phyloP scores from a whole-genome alignment of 2,113 vertebrate species.

The Carollia perspicillata region DNA sequence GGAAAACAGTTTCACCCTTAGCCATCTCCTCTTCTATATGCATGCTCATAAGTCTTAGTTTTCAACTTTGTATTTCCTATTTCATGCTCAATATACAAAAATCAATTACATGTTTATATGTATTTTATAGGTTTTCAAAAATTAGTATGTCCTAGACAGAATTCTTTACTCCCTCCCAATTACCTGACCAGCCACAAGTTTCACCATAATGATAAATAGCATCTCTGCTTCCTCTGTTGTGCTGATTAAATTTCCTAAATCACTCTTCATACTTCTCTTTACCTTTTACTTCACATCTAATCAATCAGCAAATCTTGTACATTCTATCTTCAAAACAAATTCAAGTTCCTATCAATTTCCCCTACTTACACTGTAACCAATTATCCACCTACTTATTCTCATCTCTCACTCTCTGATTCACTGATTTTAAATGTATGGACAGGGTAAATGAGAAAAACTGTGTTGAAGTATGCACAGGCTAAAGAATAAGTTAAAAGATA shows the following conservation, averaged over 20 bases:
- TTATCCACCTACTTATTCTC: neutral
- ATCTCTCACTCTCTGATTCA: neutral
- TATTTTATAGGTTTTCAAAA: neutral
- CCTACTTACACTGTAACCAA: neutral
- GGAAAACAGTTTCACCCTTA: neutral
- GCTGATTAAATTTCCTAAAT: neutral
- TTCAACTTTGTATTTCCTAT: neutral
- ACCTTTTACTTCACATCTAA: neutral
- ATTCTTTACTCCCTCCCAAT: neutral
- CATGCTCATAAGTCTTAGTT: neutral
- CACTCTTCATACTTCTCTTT: neutral
- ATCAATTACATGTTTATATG: neutral
- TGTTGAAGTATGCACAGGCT: neutral
- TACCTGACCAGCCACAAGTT: neutral
- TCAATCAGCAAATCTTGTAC: neutral
- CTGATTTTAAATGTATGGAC: neutral
- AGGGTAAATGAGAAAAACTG: neutral
- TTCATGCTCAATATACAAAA: neutral
- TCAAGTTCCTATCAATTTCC: neutral
- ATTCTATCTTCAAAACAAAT: neutral
- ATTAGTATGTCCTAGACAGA: neutral
- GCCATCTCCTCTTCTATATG: neutral
- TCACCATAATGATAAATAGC: neutral
- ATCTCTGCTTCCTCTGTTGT: neutral
- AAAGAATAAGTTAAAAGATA: neutral